Percentiles rank a stretch among this genome's conserved stretches.
phyloP scores from a whole-genome alignment of 2,113 vertebrate species.

The Nematolebias whitei region DNA sequence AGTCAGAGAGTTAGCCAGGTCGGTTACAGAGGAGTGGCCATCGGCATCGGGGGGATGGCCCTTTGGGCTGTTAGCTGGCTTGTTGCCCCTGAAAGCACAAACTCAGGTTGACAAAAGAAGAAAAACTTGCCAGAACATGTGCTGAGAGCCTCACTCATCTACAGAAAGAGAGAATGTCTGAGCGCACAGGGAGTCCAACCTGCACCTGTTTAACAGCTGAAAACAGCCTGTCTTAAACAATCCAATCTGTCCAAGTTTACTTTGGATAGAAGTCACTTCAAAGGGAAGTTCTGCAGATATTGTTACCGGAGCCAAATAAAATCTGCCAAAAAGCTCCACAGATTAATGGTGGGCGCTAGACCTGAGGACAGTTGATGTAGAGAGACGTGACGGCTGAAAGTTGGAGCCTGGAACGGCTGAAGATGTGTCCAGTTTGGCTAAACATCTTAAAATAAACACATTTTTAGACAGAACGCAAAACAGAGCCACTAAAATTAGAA shows the following conservation, averaged over 20 bases:
- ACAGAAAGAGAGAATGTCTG: conserved; percentile 59
- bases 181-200: conserved; percentile 59
- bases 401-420: conserved; percentile 57
- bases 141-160: conserved; percentile 45
- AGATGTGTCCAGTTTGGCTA: conserved; percentile 59
- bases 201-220: conserved; percentile 53
- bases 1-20: conserved; percentile 96
- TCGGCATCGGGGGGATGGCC: conserved; percentile 90
- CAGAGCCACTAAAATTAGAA: conserved; percentile 40
- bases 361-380: conserved; percentile 63
- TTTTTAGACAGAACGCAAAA: conserved; percentile 52
- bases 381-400: conserved; percentile 54
- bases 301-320: conserved; percentile 50
- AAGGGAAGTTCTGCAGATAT: conserved; percentile 46
- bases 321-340: conserved; percentile 56
- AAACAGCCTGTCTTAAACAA: conserved; percentile 50
- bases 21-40: conserved; percentile 91
- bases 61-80: conserved; percentile 86
- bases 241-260: conserved; percentile 55
- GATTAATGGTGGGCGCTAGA: conserved; percentile 49
- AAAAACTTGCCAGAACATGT: conserved; percentile 8
- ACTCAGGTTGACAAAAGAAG: conserved; percentile 38
- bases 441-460: conserved; percentile 58
- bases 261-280: conserved; percentile 65
- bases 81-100: conserved; percentile 86